Evolutionary conservation across 1,140 invertebrate genomes (phyloP).

Genomic region (Lithobius niger): DNA sequence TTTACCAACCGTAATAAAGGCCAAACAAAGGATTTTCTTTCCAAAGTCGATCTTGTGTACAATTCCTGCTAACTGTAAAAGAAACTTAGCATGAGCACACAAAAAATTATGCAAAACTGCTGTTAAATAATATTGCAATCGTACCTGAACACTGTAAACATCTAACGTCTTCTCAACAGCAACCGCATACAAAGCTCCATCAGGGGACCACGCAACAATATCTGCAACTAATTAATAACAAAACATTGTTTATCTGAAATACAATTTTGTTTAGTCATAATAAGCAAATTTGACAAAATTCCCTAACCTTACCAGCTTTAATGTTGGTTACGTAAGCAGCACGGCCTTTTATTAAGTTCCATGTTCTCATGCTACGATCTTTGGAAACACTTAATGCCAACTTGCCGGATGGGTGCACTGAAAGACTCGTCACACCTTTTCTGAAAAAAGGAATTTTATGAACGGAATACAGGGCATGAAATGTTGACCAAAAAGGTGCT

Average conservation of each 20-base stretch:
- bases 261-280: background rate
- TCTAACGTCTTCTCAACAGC: slow-evolving; percentile 7
- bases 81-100: slow-evolving; percentile 1
- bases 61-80: slow-evolving; percentile 33
- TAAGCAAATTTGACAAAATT: slow-evolving; percentile 3
- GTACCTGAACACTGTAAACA: slow-evolving; percentile 9
- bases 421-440: slow-evolving; percentile 26
- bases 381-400: slow-evolving; percentile 69
- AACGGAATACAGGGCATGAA: no score
- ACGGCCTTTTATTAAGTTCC: slow-evolving; percentile 86
- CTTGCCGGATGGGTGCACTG: slow-evolving; percentile 75
- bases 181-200: slow-evolving; percentile 35
- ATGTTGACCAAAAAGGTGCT: no score
- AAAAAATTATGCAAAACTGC: slow-evolving; percentile 4
- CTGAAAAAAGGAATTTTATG: no score
- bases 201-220: slow-evolving; percentile 20
- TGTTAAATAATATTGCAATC: slow-evolving; percentile 14
- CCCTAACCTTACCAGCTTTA: slow-evolving; percentile 27
- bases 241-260: slow-evolving; percentile 4
- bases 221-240: slow-evolving; percentile 21
- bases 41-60: slow-evolving; percentile 24
- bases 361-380: slow-evolving; percentile 71
- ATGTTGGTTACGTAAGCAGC: slow-evolving; percentile 77
- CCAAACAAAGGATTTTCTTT: slow-evolving; percentile 26
- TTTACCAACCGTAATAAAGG: slow-evolving; percentile 24